Conservation (phyloP, 2,113 vertebrate species). For the Zosterops lateralis region DNA sequence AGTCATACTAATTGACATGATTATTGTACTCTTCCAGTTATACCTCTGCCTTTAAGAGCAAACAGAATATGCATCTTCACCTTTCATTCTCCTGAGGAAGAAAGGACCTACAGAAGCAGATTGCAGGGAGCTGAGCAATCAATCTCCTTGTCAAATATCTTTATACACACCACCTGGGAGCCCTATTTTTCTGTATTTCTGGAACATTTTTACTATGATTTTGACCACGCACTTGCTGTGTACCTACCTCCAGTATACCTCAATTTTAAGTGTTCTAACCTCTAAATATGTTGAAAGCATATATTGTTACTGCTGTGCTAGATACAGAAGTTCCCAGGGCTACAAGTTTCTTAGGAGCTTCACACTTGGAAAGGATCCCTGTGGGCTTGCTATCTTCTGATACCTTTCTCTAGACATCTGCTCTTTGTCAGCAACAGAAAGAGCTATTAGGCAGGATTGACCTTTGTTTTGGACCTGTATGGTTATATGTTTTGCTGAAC, state of each 20-base stretch:
- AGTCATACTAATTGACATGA: neutral
- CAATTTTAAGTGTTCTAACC: neutral
- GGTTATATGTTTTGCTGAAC: neutral
- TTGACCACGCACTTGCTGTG: neutral
- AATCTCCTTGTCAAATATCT: neutral
- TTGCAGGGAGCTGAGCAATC: neutral
- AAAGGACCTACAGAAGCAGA: neutral
- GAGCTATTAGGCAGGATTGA: neutral
- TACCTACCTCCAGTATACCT: neutral
- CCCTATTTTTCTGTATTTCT: neutral
- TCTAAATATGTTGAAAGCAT: neutral
- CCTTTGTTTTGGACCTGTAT: neutral
- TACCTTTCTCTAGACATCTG: neutral
- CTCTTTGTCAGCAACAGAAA: neutral
- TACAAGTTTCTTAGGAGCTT: neutral
- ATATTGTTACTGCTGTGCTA: neutral
- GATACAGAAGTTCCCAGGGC: neutral
- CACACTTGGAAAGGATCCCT: neutral
- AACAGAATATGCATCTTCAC: neutral
- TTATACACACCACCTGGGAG: neutral
- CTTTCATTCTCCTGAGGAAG: neutral
- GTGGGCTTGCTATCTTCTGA: neutral
- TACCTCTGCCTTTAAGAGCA: neutral
- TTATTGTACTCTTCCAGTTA: neutral
- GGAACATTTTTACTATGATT: neutral